Evolutionary conservation across 2,113 vertebrate species (phyloP).

Genomic region (Aviceda subcristata): DNA sequence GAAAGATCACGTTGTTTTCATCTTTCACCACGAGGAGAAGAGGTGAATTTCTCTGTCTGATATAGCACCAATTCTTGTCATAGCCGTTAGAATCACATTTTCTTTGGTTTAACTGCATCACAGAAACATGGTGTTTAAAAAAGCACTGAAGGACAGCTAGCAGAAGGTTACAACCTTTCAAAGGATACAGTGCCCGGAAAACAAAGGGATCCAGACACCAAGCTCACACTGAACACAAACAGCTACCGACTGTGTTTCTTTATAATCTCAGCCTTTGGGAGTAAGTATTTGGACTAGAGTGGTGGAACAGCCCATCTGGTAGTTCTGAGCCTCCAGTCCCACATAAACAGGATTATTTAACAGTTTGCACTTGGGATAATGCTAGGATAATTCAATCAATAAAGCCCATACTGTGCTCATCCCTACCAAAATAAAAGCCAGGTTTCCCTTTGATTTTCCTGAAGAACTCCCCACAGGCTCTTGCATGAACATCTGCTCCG

Average conservation of each 20-base stretch:
- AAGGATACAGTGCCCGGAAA: background rate
- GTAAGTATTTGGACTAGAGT: background rate
- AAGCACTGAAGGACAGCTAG: background rate
- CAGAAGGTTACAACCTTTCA: background rate
- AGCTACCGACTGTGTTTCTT: background rate
- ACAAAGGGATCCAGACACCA: background rate
- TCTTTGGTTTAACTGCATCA: background rate
- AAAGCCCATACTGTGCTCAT: background rate
- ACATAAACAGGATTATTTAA: slow-evolving; percentile 1
- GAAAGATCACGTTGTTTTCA: background rate
- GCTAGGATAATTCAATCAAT: background rate
- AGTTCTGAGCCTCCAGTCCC: background rate
- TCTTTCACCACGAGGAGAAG: background rate
- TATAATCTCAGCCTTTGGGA: background rate
- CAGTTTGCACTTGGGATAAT: background rate
- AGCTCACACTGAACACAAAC: background rate
- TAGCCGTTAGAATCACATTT: background rate
- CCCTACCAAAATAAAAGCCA: slow-evolving; percentile 94
- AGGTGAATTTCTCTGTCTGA: background rate
- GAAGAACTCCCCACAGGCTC: slow-evolving; percentile 91
- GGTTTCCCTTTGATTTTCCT: slow-evolving; percentile 81
- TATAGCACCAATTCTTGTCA: background rate
- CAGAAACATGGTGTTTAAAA: background rate
- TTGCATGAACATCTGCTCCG: slow-evolving; percentile 87
- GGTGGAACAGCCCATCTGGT: background rate